Conservation (phyloP, 2,113 vertebrate genomes). For the Thomomys bottae region DNA sequence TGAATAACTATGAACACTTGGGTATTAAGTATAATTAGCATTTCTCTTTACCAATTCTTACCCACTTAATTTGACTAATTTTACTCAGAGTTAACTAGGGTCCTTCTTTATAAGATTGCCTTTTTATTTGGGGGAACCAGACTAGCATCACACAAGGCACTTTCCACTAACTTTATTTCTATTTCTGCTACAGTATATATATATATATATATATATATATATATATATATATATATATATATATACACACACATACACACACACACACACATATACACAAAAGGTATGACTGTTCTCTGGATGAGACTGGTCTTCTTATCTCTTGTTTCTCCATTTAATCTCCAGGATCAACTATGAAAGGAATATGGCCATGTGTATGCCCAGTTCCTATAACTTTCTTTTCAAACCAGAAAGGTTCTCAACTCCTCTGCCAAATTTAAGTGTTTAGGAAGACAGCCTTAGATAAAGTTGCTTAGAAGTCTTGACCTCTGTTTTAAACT, state of each 20-base stretch:
- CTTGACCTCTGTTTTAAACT: neutral
- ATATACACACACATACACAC: too few relatives aligned
- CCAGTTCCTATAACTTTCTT: conserved; percentile 3
- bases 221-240: too few relatives aligned
- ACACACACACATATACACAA: neutral
- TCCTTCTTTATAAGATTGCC: neutral
- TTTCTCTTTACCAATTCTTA: neutral
- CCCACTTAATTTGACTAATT: neutral
- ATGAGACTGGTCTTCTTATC: neutral
- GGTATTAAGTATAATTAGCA: neutral
- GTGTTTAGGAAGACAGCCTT: neutral
- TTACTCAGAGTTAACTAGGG: neutral
- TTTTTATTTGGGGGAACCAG: neutral
- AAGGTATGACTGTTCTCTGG: conserved; percentile 8
- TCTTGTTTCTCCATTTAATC: neutral
- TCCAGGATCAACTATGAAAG: neutral
- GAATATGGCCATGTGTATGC: neutral
- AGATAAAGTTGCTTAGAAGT: neutral
- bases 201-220: too few relatives aligned
- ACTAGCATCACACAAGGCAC: neutral
- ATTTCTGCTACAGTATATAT: neutral
- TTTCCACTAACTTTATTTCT: neutral
- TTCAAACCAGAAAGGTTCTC: neutral
- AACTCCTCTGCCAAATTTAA: neutral
- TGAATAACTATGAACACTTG: conserved; percentile 2